These are phyloP conservation scores for Cynoglossus semilaevis DNA, from an alignment of 2,113 vertebrate genomes.

Conservation along the genomic window DNA sequence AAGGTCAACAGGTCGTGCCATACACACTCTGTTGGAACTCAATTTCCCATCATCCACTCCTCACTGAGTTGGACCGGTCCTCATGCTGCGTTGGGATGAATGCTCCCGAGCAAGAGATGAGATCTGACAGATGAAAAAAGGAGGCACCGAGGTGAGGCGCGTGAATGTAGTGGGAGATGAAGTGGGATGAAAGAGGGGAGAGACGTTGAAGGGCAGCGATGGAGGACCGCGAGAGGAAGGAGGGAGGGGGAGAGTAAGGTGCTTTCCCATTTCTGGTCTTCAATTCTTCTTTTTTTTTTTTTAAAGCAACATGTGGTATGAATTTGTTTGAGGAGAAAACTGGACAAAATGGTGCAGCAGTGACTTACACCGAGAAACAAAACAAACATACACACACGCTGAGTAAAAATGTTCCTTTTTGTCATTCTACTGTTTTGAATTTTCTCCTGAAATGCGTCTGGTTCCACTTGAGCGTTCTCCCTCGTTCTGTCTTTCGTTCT, in stretches of 20 bases:
- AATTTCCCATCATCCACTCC: slow-evolving; percentile 66
- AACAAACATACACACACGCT: slow-evolving; percentile 7
- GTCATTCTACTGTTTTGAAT: too few species aligned
- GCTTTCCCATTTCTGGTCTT: slow-evolving; percentile 66
- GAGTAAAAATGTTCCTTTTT: too few species aligned
- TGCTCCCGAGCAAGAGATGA: slow-evolving; percentile 39
- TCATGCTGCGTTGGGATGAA: slow-evolving; percentile 40
- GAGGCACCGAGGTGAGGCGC: slow-evolving; percentile 12
- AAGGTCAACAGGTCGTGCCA: slow-evolving; percentile 51
- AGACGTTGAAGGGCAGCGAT: slow-evolving; percentile 3
- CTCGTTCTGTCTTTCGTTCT: too few species aligned
- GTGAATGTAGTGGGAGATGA: slow-evolving; percentile 31
- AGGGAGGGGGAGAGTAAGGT: slow-evolving; percentile 54
- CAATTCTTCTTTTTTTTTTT: slow-evolving; percentile 63
- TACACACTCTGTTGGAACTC: slow-evolving; percentile 49
- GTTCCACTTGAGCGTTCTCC: too few species aligned
- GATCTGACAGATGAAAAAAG: slow-evolving; percentile 45
- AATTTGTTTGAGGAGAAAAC: slow-evolving; percentile 57
- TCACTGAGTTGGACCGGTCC: slow-evolving; percentile 51
- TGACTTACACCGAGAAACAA: slow-evolving; percentile 20
- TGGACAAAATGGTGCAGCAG: slow-evolving; percentile 60
- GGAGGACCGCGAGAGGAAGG: neutral
- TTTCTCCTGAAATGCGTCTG: too few species aligned
- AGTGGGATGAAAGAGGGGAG: slow-evolving; percentile 5
- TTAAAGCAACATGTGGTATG: slow-evolving; percentile 68